Conservation (phyloP, 2,888 invertebrate genomes). For the Embidobia sp. region DNA sequence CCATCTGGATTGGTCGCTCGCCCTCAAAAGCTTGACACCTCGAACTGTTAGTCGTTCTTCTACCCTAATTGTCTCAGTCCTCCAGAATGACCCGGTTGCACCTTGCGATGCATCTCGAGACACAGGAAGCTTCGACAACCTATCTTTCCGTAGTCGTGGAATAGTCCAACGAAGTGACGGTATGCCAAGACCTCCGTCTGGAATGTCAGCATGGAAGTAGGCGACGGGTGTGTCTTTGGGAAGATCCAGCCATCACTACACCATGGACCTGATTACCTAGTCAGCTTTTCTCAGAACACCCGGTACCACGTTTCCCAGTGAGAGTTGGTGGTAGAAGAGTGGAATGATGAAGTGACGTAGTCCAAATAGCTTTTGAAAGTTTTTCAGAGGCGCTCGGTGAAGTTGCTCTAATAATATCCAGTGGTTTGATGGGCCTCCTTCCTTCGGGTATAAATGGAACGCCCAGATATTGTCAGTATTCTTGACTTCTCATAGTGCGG, state of each 20-base stretch:
- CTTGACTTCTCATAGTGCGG: constrained; percentile 65
- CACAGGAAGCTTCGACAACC: neutral
- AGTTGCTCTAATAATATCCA: too few species aligned
- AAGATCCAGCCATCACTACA: constrained; percentile 72
- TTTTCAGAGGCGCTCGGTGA: too few species aligned
- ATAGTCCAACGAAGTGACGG: constrained; percentile 59
- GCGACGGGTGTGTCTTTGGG: constrained; percentile 71
- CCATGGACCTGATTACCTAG: constrained; percentile 68
- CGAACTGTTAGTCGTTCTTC: too few species aligned
- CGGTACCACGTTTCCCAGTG: neutral
- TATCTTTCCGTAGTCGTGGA: constrained; percentile 13
- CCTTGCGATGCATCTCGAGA: neutral
- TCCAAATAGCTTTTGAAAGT: too few species aligned
- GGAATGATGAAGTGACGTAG: too few species aligned
- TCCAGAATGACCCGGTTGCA: neutral
- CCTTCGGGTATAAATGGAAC: constrained; percentile 48
- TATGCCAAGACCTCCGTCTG: constrained; percentile 68
- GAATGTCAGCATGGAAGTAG: constrained; percentile 71
- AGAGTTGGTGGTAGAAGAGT: neutral
- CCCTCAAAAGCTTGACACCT: too few species aligned
- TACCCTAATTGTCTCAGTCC: neutral
- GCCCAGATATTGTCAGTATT: constrained; percentile 62
- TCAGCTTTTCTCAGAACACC: neutral
- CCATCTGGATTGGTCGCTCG: neutral
- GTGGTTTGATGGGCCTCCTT: neutral